Conservation (phyloP, 2,797 vertebrate genomes). For the Tragelaphus oryx region DNA sequence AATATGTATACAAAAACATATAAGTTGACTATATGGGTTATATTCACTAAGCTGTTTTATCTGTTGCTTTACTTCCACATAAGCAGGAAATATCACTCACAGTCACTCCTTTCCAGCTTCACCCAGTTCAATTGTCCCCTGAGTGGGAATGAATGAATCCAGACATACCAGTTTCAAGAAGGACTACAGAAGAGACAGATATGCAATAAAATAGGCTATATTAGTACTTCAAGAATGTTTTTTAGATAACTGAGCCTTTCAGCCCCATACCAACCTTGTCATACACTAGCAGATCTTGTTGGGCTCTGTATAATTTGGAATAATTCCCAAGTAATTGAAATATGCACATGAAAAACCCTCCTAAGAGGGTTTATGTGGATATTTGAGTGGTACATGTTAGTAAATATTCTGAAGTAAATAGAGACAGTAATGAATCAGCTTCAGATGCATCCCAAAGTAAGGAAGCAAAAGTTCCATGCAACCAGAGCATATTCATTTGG, state of each 20-base stretch:
- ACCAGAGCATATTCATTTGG: not conserved
- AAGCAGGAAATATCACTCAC: not conserved
- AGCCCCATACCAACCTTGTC: not conserved
- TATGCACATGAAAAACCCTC: not conserved
- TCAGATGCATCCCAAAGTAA: not conserved
- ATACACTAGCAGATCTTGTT: not conserved
- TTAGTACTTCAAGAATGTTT: not conserved
- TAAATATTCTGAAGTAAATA: not conserved
- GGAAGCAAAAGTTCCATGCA: not conserved
- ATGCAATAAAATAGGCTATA: not conserved
- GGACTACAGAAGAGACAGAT: not conserved
- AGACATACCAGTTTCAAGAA: constrained; percentile 2
- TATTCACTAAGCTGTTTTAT: not conserved
- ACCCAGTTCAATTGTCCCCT: not conserved
- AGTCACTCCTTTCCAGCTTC: not conserved
- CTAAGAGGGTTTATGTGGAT: not conserved
- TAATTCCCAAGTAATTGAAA: not conserved
- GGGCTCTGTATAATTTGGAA: not conserved
- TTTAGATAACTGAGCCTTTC: not conserved
- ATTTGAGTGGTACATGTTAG: not conserved
- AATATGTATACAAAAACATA: not conserved
- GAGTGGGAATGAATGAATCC: constrained; percentile 24
- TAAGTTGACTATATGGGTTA: not conserved
- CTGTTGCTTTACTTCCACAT: not conserved
- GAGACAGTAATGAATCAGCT: not conserved